Base-by-base conservation (phyloP, 2,113 vertebrate genomes). In the Bubo bubo region DNA sequence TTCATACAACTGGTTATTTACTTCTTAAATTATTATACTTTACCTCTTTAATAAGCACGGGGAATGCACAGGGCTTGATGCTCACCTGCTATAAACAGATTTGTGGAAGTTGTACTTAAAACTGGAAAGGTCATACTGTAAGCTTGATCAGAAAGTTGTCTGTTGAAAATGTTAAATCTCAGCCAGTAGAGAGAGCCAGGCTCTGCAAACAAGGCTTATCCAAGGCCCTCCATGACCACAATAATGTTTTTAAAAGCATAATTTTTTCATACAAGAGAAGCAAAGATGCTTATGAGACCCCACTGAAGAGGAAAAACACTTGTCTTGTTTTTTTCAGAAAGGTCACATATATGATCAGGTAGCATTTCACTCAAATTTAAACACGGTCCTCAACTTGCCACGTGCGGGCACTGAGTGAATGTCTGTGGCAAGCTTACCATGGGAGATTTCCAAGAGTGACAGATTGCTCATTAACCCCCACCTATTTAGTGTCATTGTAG, bases 321-420 rank as follows among this genome's bases (percentile, higher is more conserved):
- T 35, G 12, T 39, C 30, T 39, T 72, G 14, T 14, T 63, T 82
- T 67, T 59, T 53, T 22, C 39, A 64, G 56, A 45, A 73, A 83
- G 20, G 28, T 71, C 68, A 62, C 14, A 14, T 22, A 9, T 7
- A 28, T n/a, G 26, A 39, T 14, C 47, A 84, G 24, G 24, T 16
- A 87, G 15, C 13, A 68, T 58, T 92, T 71, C 56, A 39, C 50
- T 81, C 52, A 43, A 19, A 62, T 50, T 24, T 19, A n/a, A 84
- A 79, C 1, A 1, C 6, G 52, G 41, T 66, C 23, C 53, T 52
- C 19, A 19, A 30, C 35, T 50, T 59, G 41, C 37, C 80, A 79
- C 1, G 0, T 23, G 23, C 3, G 0, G 34, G 20, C 43, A 80
- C 19, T 22, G 19, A 56, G 23, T 9, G 47, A 43, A 23, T 22